Base-by-base conservation (phyloP, 1,140 invertebrate species). In the Brachionus plicatilis region DNA sequence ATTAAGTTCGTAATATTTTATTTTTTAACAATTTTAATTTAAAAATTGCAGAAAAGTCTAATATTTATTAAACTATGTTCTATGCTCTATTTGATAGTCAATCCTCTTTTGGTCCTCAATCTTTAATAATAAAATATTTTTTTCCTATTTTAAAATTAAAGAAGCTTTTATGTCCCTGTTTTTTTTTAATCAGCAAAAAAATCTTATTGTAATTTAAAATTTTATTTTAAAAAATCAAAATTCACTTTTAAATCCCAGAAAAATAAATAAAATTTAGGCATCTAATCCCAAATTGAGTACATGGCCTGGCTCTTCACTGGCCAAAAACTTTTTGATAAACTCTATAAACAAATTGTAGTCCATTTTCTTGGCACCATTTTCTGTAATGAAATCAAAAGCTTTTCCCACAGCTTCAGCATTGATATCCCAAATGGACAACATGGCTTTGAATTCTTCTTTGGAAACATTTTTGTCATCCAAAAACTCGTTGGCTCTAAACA, bases 361-460 rank as follows among this genome's bases (percentile, higher is more conserved):
- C 70, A 84, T 76, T 24, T 75, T 76, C 11, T 60, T 65, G 1
- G 70, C 17, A 5, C 83, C 83, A 79, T 84, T 76, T 50, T 84
- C 83, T 41, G 83, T 84, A 12, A 84, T 78, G 33, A 66, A 75
- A 37, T 84, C 83, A 76, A 45, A 84, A 14, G 83, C 83, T 20
- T 84, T 84, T n/a, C 14, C 47, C 66, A 45, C 33, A 27, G 24
- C 68, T 60, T 76, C 37, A 29, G 50, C 70, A 68, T 65, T 53
- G 33, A 84, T 84, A 27, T 84, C 53, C 83, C 83, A 84, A 6
- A 43, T 56, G 17, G 47, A 50, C 8, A 84, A 11, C 83, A 84
- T 84, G 14, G 70, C 11, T 14, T n/a, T 20, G 17, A 84, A 84
- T 79, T 84, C 83, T 12, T 78, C 72, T 84, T 20, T 84, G 1